phyloP scores from a whole-genome alignment of 2,113 vertebrate genomes.

The Circaetus cinerascens region DNA sequence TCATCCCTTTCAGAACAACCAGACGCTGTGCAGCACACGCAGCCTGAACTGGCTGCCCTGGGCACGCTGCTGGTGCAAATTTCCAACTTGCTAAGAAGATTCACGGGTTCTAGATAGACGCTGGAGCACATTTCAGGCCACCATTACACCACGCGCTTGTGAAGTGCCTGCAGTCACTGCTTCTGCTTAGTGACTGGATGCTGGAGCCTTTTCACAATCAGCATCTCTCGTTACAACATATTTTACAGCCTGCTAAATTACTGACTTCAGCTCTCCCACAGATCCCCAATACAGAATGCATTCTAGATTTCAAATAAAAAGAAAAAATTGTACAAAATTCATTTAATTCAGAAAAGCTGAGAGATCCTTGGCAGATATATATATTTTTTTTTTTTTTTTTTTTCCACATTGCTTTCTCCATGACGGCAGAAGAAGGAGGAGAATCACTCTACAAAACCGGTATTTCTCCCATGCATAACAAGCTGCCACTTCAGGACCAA shows the following conservation, averaged over 20 bases:
- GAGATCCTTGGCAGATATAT: neutral
- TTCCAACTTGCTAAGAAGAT: neutral
- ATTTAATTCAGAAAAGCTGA: neutral
- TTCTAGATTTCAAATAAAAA: neutral
- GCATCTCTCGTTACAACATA: neutral
- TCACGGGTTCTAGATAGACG: neutral
- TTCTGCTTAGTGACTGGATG: neutral
- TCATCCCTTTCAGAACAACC: neutral
- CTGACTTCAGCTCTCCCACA: neutral
- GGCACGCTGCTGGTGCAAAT: neutral
- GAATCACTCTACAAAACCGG: neutral
- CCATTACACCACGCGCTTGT: rapidly evolving
- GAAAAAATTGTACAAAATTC: neutral
- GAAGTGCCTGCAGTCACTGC: neutral
- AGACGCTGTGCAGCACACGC: neutral
- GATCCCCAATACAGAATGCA: neutral
- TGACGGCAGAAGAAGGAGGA: neutral
- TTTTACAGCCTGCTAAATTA: neutral
- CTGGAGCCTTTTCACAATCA: neutral
- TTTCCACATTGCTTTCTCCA: neutral
- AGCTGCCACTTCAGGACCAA: neutral
- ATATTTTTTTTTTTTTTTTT: neutral
- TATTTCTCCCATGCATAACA: neutral
- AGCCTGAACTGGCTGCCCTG: neutral
- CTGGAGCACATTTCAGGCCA: neutral